These are phyloP conservation scores for Polydrusus pterygomalis DNA, from an alignment of 2,888 invertebrate species.

Conservation along the genomic window DNA sequence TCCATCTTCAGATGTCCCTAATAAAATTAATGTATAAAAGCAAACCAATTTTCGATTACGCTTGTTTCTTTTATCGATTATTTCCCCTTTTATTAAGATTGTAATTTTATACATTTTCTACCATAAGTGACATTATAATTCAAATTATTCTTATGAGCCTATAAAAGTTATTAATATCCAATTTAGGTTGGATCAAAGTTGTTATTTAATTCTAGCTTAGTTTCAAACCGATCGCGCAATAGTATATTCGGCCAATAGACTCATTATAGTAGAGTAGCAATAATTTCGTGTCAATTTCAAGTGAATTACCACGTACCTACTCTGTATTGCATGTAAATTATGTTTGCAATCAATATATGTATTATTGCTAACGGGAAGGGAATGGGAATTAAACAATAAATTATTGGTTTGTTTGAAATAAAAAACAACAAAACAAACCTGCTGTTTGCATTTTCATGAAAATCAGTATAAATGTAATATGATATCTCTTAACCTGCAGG, in stretches of 20 bases:
- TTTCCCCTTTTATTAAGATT: no score
- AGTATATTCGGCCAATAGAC: background rate
- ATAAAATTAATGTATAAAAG: no score
- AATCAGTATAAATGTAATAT: no score
- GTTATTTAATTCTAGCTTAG: background rate
- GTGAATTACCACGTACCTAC: conserved; percentile 1
- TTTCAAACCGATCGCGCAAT: background rate
- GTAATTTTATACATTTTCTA: no score
- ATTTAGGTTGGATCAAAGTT: background rate
- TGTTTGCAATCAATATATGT: conserved; percentile 3
- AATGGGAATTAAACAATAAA: background rate
- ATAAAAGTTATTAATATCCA: background rate
- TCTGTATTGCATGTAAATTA: conserved; percentile 1
- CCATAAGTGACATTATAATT: no score
- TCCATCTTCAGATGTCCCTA: no score
- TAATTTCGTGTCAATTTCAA: conserved; percentile 15
- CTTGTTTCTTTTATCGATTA: no score
- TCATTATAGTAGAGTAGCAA: conserved; percentile 3
- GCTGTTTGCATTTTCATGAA: no score
- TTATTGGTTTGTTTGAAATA: background rate
- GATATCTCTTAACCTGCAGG: no score
- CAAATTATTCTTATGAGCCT: no score
- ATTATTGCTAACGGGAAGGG: background rate
- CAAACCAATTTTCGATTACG: no score
- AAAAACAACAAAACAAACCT: background rate